Evolutionary conservation across 2,888 invertebrate genomes (phyloP).

Genomic region (Rhabditoides inermis): DNA sequence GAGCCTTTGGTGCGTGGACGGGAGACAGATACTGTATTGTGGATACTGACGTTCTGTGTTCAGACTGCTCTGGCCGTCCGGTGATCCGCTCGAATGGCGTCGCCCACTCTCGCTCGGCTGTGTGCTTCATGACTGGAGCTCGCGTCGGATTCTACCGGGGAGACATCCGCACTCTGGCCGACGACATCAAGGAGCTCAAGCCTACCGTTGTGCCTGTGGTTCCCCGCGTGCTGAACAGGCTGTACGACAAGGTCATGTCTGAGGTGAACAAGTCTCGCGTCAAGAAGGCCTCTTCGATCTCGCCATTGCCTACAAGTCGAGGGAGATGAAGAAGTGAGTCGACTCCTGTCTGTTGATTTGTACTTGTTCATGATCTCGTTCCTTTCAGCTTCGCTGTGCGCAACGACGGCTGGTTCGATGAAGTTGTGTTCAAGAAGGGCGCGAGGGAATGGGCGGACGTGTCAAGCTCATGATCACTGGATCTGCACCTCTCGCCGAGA

Average conservation of each 20-base stretch:
- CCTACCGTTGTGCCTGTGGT: conserved; percentile 93
- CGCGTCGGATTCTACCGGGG: no score
- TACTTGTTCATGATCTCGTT: no score
- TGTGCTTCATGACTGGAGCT: no score
- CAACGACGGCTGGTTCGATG: conserved; percentile 54
- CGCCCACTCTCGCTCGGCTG: no score
- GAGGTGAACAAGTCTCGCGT: conserved; percentile 51
- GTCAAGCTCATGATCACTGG: conserved; percentile 60
- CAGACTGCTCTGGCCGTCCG: no score
- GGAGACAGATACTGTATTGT: no score
- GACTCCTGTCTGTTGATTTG: no score
- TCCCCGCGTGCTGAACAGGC: conserved; percentile 84
- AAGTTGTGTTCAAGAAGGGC: conserved; percentile 54
- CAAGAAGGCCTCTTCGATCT: conserved; percentile 44
- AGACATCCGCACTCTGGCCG: conserved; percentile 71
- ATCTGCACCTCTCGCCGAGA: conserved; percentile 86
- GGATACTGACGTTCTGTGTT: no score
- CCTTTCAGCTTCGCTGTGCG: conserved; percentile 53
- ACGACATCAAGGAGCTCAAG: conserved; percentile 72
- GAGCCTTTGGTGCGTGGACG: no score
- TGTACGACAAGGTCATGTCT: conserved; percentile 70
- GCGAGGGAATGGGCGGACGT: conserved; percentile 42
- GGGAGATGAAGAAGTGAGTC: conserved; percentile 43
- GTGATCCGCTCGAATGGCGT: no score
- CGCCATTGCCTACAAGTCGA: conserved; percentile 42